Percentiles rank a stretch among this genome's conserved stretches.
Conservation (phyloP, 2,888 invertebrate species). For the Frankliniella intonsa region DNA sequence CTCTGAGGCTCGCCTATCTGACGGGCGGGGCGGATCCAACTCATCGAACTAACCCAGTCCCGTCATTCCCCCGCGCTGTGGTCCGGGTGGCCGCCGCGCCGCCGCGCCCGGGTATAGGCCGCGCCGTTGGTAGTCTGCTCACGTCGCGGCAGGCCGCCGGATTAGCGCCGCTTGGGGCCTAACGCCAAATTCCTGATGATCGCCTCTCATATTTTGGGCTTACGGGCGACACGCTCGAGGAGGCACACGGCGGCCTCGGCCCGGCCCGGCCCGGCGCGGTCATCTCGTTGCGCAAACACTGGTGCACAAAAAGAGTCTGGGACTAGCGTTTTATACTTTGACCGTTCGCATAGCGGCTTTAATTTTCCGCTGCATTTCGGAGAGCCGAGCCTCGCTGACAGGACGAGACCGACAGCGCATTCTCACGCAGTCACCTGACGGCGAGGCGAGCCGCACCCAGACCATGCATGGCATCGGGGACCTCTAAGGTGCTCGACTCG, state of each 20-base stretch:
- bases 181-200: slow-evolving; percentile 16
- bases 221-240: neutral
- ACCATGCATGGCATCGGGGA: too few relatives aligned
- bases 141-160: neutral
- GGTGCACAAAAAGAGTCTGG: too few relatives aligned
- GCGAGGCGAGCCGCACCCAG: too few relatives aligned
- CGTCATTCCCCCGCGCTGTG: neutral
- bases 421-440: too few relatives aligned
- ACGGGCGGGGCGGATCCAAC: neutral
- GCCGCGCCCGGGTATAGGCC: neutral
- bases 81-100: neutral
- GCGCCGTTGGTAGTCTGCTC: neutral
- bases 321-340: too few relatives aligned
- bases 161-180: neutral
- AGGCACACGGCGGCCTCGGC: neutral
- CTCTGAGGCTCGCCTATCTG: neutral
- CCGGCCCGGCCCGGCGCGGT: too few relatives aligned
- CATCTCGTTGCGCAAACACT: too few relatives aligned
- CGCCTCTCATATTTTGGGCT: slow-evolving; percentile 9
- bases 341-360: too few relatives aligned
- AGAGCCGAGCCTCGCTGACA: too few relatives aligned
- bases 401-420: too few relatives aligned
- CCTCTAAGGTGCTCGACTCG: too few relatives aligned
- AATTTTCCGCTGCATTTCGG: too few relatives aligned
- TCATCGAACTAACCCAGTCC: neutral